Evolutionary conservation across 2,113 vertebrate species (phyloP).

Genomic region (Lepisosteus oculatus): DNA sequence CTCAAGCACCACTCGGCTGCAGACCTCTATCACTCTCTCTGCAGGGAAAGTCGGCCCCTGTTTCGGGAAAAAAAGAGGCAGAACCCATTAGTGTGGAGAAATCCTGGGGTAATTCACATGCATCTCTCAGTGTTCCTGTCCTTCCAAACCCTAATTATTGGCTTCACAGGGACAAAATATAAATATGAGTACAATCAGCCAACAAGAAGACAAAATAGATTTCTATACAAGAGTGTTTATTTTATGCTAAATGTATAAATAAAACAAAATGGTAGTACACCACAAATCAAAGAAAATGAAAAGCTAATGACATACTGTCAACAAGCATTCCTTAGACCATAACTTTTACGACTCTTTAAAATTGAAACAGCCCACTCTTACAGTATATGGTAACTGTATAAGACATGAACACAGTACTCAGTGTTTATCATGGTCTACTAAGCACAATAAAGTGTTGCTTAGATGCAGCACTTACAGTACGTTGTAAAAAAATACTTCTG

Average conservation of each 20-base stretch:
- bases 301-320: slow-evolving; percentile 47
- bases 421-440: too few relatives aligned
- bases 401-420: too few relatives aligned
- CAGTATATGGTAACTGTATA: too few relatives aligned
- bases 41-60: slow-evolving; percentile 60
- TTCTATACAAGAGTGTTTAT: slow-evolving; percentile 3
- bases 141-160: too few relatives aligned
- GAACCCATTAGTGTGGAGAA: background rate
- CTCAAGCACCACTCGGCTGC: slow-evolving; percentile 65
- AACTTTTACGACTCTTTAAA: slow-evolving; percentile 33
- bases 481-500: too few relatives aligned
- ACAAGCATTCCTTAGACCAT: slow-evolving; percentile 43
- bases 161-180: too few relatives aligned
- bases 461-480: too few relatives aligned
- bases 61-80: slow-evolving; percentile 14
- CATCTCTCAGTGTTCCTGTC: too few relatives aligned
- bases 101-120: background rate
- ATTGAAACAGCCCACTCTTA: too few relatives aligned
- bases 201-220: slow-evolving; percentile 14
- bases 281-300: slow-evolving; percentile 34
- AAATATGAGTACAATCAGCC: slow-evolving; percentile 28
- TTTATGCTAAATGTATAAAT: slow-evolving; percentile 53
- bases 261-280: slow-evolving; percentile 44
- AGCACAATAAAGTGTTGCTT: too few relatives aligned
- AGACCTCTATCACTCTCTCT: slow-evolving; percentile 64